Evolutionary conservation across 1,140 invertebrate genomes (phyloP), one percentile per base, ranked within the genome.

Genomic region (Lerema accius): DNA sequence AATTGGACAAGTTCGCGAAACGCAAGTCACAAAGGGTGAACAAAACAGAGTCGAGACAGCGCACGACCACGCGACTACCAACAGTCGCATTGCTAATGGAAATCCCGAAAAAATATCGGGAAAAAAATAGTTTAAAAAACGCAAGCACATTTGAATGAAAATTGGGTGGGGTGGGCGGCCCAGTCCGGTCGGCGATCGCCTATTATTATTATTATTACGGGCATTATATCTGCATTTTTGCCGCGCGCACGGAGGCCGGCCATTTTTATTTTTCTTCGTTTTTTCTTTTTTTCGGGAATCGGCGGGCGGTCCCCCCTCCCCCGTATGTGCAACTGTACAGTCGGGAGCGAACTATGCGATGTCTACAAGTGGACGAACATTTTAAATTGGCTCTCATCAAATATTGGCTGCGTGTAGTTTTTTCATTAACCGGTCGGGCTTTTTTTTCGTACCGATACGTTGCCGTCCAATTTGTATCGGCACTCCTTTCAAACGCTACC

Each of bases 121-220:
- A 73, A 80, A 79, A 86, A 87, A 84, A 80, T 80, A 79, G 76
- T 77, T 80, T 79, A 79, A 82, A 89, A 90, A 84, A 79, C 68
- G 64, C 75, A 76, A 81, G 79, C 76, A 82, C 84, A 87, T 90
- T 90, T 89, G 87, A 90, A 89, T 88, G 81, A 89, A 89, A 88
- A 90, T 86, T 82, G 84, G 79, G 85, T 84, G 81, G 87, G 83
- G 76, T 64, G 71, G 81, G 80, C 67, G 78, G 78, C 53, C 55
- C 71, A 73, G 75, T 69, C 72, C 82, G 77, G 66, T 73, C 69
- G 67, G 77, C 85, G 84, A 88, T 88, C 83, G 78, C 70, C 84
- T 85, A 88, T 89, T 89, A 90, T 90, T 90, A 89, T 90, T 90
- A 89, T 90, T 90, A 89, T 90, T 88, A 90, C 86, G 78, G 76